Conservation (phyloP, 2,797 vertebrate species). For the Sebastes variabilis region DNA sequence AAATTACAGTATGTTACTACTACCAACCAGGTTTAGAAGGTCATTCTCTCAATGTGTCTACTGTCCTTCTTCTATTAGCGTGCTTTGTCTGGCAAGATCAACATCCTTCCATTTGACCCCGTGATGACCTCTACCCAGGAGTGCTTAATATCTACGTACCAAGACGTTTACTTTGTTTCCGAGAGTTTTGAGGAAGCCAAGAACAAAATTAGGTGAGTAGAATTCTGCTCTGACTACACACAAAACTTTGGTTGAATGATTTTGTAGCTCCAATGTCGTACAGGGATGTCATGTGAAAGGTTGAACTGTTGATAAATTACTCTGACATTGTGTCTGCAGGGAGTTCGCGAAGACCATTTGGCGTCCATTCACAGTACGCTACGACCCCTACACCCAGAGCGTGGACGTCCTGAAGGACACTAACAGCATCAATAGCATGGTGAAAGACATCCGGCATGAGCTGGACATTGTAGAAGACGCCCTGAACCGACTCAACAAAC, state of each 20-base stretch:
- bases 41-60: not conserved
- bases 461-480: slow-evolving; percentile 90
- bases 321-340: slow-evolving; percentile 66
- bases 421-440: slow-evolving; percentile 86
- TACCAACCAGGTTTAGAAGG: not conserved
- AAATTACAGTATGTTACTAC: not conserved
- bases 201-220: slow-evolving; percentile 89
- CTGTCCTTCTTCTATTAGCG: slow-evolving; percentile 73
- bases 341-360: slow-evolving; percentile 94
- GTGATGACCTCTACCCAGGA: slow-evolving; percentile 87
- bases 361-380: slow-evolving; percentile 91
- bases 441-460: slow-evolving; percentile 90
- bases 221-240: not conserved
- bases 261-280: not conserved
- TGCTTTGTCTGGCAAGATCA: slow-evolving; percentile 84
- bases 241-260: not conserved
- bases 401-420: slow-evolving; percentile 90
- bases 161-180: slow-evolving; percentile 91
- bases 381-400: slow-evolving; percentile 92
- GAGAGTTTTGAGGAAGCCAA: slow-evolving; percentile 94
- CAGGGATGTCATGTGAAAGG: not conserved
- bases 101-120: slow-evolving; percentile 88
- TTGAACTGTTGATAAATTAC: not conserved
- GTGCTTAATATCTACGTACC: slow-evolving; percentile 91
- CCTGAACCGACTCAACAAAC: slow-evolving; percentile 86